phyloP scores from a whole-genome alignment of 2,797 vertebrate genomes.

The Acanthornis magna region DNA sequence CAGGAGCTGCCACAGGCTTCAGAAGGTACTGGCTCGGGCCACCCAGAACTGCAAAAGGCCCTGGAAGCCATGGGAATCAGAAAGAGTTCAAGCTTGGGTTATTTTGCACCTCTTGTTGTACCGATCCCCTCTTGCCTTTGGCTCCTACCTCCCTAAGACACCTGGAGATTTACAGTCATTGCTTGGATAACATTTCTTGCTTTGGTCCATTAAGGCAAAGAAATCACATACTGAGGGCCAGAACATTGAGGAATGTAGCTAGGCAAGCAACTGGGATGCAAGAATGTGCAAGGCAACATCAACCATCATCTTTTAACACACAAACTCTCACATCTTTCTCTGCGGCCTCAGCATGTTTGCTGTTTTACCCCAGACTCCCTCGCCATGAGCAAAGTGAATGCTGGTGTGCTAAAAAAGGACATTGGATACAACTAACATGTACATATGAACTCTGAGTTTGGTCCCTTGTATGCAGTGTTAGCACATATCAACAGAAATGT shows the following conservation, averaged over 20 bases:
- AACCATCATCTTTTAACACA: constrained; percentile 17
- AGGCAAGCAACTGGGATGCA: constrained; percentile 30
- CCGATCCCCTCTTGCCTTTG: background rate
- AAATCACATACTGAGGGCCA: constrained; percentile 36
- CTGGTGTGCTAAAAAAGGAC: background rate
- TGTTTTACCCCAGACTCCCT: background rate
- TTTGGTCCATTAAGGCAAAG: constrained; percentile 39
- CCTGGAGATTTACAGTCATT: background rate
- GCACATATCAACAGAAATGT: background rate
- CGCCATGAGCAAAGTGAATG: background rate
- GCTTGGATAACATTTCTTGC: background rate
- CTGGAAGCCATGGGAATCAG: background rate
- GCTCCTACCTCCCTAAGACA: background rate
- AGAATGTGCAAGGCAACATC: constrained; percentile 28
- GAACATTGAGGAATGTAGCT: constrained; percentile 8
- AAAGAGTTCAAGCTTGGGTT: background rate
- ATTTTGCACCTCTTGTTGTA: background rate
- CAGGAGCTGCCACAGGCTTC: background rate
- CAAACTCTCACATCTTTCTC: background rate
- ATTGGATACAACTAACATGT: background rate
- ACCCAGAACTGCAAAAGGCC: background rate
- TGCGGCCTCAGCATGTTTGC: background rate
- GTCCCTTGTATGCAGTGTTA: background rate
- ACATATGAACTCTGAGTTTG: background rate
- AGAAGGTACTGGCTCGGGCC: background rate